Conservation (phyloP, 2,113 vertebrate genomes). For the Balaenoptera acutorostrata region DNA sequence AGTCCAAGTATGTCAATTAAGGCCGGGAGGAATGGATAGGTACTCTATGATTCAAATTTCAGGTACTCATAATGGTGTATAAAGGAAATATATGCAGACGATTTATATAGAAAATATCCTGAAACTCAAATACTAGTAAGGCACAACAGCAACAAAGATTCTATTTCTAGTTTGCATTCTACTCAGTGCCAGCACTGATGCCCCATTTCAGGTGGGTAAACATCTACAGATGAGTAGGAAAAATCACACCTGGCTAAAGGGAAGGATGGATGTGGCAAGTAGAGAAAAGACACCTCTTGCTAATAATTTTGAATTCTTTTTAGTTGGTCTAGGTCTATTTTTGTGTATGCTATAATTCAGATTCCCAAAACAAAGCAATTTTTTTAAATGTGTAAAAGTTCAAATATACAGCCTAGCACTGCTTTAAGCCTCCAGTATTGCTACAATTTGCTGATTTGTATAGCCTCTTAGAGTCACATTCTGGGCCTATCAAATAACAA, state of each 20-base stretch:
- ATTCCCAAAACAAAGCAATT: background rate
- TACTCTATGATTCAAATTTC: background rate
- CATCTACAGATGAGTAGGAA: background rate
- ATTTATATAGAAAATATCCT: background rate
- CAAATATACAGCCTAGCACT: background rate
- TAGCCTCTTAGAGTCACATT: background rate
- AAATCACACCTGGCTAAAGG: background rate
- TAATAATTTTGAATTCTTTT: background rate
- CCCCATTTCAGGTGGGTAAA: background rate
- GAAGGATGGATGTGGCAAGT: background rate
- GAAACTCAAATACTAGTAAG: background rate
- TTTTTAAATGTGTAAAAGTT: background rate
- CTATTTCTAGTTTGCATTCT: background rate
- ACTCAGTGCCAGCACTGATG: background rate
- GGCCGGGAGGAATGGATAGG: background rate
- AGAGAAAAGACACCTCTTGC: background rate
- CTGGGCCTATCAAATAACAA: background rate
- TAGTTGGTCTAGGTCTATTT: background rate
- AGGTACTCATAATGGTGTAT: background rate
- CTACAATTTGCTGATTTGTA: background rate
- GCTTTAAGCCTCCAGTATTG: background rate
- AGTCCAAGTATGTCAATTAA: background rate
- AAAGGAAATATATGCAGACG: background rate
- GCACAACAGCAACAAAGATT: background rate
- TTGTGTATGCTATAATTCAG: background rate